Conservation (phyloP, 1,140 invertebrate genomes). For the Helicoverpa zea region DNA sequence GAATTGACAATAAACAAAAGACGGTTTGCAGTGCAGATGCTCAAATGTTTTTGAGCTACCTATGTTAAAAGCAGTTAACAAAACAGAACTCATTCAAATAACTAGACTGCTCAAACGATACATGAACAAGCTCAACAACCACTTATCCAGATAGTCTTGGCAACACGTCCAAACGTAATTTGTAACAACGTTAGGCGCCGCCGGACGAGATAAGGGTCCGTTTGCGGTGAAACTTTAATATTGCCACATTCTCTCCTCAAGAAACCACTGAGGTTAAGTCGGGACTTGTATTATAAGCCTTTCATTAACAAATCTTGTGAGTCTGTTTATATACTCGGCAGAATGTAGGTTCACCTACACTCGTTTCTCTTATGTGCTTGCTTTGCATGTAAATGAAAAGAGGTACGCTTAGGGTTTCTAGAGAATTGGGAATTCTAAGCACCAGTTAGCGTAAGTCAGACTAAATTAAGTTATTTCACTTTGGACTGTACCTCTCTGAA, state of each 20-base stretch:
- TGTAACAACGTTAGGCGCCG: constrained; percentile 51
- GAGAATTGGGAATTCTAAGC: constrained; percentile 8
- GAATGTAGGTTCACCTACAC: neutral
- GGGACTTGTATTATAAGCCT: constrained; percentile 16
- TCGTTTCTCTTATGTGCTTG: neutral
- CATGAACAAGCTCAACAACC: constrained; percentile 34
- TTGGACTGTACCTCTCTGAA: neutral
- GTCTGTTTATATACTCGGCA: constrained; percentile 18
- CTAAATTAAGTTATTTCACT: constrained; percentile 23
- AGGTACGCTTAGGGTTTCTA: neutral
- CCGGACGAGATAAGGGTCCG: constrained; percentile 55
- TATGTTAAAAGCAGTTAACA: neutral
- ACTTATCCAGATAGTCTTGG: constrained; percentile 35
- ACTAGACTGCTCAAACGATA: constrained; percentile 8
- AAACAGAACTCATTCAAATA: neutral
- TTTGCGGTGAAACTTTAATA: constrained; percentile 58
- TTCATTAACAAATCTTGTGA: constrained; percentile 15
- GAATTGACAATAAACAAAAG: too few relatives aligned
- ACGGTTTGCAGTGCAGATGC: too few relatives aligned
- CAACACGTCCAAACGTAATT: constrained; percentile 47
- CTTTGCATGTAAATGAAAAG: neutral
- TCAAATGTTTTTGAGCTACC: neutral
- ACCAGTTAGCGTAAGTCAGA: neutral
- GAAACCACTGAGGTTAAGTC: constrained; percentile 41
- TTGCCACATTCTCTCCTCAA: constrained; percentile 45